Percentiles rank a stretch among this genome's conserved stretches.
These are phyloP conservation scores for Scaptomyza caliginosa DNA, from an alignment of 2,888 invertebrate genomes.

Conservation along the genomic window DNA sequence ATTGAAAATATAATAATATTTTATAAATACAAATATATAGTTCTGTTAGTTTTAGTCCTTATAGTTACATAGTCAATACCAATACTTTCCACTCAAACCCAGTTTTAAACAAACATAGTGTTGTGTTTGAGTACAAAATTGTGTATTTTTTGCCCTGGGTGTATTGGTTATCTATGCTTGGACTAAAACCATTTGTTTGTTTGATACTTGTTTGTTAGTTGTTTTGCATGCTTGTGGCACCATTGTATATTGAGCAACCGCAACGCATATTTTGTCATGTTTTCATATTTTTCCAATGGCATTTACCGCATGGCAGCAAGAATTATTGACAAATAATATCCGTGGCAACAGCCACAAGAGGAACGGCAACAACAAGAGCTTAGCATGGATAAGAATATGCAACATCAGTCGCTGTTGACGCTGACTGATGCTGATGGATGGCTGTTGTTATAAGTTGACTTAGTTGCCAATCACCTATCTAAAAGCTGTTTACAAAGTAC, in stretches of 20 bases:
- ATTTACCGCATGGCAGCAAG: constrained; percentile 41
- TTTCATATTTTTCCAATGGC: constrained; percentile 14
- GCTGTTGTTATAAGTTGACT: constrained; percentile 21
- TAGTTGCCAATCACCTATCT: constrained; percentile 19
- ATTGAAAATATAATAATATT: not conserved
- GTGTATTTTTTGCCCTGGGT: not conserved
- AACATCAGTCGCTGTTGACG: constrained; percentile 14
- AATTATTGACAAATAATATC: constrained; percentile 67
- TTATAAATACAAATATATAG: no score
- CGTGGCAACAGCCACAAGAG: constrained; percentile 28
- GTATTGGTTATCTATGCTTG: not conserved
- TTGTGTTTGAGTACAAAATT: not conserved
- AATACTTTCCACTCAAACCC: no score
- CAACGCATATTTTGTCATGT: constrained; percentile 58
- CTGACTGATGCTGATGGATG: constrained; percentile 67
- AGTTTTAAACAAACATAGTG: no score
- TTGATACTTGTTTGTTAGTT: constrained; percentile 1
- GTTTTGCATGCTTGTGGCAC: constrained; percentile 15
- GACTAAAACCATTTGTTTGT: not conserved
- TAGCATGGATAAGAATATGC: not conserved
- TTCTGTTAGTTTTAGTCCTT: no score
- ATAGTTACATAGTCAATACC: no score
- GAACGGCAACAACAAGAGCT: constrained; percentile 2
- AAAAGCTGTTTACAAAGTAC: constrained; percentile 8
- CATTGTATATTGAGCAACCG: constrained; percentile 17